Base-by-base conservation (phyloP, 2,888 invertebrate species). In the Luffia ferchaultella region DNA sequence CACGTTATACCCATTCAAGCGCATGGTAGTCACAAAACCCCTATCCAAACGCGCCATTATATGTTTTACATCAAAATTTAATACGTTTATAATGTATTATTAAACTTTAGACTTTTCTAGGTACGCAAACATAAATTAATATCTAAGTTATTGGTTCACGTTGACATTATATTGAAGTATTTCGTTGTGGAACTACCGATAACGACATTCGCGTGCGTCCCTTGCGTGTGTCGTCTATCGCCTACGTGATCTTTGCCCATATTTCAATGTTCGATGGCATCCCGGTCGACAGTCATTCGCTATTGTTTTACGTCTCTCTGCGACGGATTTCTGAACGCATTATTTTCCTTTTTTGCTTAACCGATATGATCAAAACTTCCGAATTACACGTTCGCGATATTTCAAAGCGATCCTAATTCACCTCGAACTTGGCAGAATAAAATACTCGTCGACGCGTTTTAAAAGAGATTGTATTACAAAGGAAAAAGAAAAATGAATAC, bases 261-360 rank as follows among this genome's bases (percentile, higher is more conserved):
- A 58, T 55, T 58, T 57, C 53, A 55, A 55, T 55, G 50, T 50
- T 55, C 55, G 53, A 20, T 41, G 42, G 46, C 49, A 41, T 48
- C 45, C 43, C 42, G 44, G 48, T 51, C 57, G 58, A 57, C 57
- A 54, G 54, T 58, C 58, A 59, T 58, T 57, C 57, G 57, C 47
- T 57, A 53, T 56, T 60, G 57, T 58, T 58, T 60, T 59, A 57
- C 55, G 57, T 57, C 59, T 57, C 30, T 48, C 51, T 48, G 46
- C 53, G 52, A 12, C 30, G 5, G 30, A 7, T 12, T 3, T 3
- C 30, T 12, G 5, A 12, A 30, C 5, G 30, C 5, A 30, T 30
- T 3, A 30, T 30, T 7, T 7, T 30, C n/a, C n/a, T 30, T 30
- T 30, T 30, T 30, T 30, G 3, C 30, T 7, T 30, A 30, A 7